Conservation (phyloP, 2,797 vertebrate species). For the Okamejei kenojei region DNA sequence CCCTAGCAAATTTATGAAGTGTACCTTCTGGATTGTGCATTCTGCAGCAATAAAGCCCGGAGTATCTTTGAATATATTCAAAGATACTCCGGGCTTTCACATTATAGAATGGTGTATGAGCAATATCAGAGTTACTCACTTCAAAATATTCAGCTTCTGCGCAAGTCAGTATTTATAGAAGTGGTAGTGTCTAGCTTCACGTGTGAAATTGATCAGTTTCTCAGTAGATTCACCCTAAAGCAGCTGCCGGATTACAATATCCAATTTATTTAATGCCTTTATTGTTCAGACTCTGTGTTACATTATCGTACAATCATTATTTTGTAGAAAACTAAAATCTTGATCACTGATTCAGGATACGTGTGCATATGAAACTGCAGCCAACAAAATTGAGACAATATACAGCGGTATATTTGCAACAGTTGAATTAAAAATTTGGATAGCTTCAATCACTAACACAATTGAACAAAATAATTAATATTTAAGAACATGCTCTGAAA, state of each 20-base stretch:
- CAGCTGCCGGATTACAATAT: neutral
- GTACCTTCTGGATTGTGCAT: no score
- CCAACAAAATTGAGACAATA: neutral
- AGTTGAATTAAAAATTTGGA: neutral
- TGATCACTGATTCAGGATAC: neutral
- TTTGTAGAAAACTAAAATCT: neutral
- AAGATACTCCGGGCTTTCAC: no score
- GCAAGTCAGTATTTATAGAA: no score
- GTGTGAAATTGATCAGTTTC: neutral
- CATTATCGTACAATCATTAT: neutral
- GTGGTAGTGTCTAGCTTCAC: neutral
- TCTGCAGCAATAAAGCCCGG: no score
- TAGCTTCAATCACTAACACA: neutral
- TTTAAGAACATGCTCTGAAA: neutral
- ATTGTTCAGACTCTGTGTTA: neutral
- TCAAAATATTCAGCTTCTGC: no score
- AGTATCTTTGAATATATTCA: no score
- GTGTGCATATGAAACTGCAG: neutral
- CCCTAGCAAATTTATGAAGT: no score
- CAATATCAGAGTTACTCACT: no score
- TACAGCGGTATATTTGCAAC: neutral
- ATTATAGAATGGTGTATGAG: no score
- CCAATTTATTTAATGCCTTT: neutral
- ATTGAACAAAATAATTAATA: neutral
- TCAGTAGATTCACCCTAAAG: neutral